Base-by-base conservation (phyloP, 2,113 vertebrate species). In the Psophia crepitans region DNA sequence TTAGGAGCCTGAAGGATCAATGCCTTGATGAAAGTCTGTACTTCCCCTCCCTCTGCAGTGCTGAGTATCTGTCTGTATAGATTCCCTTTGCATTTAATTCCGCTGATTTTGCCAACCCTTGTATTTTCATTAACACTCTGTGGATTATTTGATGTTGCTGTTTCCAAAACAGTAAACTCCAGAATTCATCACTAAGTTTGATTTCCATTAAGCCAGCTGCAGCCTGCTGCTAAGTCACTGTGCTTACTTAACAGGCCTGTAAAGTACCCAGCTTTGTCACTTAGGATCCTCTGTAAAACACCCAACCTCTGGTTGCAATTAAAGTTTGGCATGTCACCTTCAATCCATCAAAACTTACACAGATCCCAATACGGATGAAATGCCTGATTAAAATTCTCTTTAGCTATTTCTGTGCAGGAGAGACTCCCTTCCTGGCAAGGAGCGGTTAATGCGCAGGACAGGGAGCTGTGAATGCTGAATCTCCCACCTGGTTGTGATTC, bases 371-470 rank as follows among this genome's bases (percentile, higher is more conserved):
- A 14, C 77, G 48, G 89, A 91, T 43, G 70, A 89, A 91, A 89
- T 4, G 65, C 9, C n/a, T 83, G 75, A 85, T 83, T 57, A 91
- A 61, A 79, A 91, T 41, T 94, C 78, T 79, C 70, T 37, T 26
- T 28, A 89, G 65, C 48, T 64, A 16, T 69, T 84, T 89, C 89
- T 53, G 33, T n/a, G 81, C 75, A 69, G 66, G 17, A 93, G 49
- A 0, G 3, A 27, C 35, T 68, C n/a, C 18, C 5, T 46, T 57
- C 44, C 64, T 14, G 0, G 3, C 0, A 9, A 78, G 44, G 46
- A 37, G 33, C 0, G 0, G 66, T 58, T 22, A 56, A 33, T 0
- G 1, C 2, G 10, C 1, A 4, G 5, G 39, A 57, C 20, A 28
- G 39, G 61, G 61, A 65, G 63, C 44, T 57, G 49, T 0, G 1